phyloP scores from a whole-genome alignment of 2,888 invertebrate species.

The Andrena haemorrhoa region DNA sequence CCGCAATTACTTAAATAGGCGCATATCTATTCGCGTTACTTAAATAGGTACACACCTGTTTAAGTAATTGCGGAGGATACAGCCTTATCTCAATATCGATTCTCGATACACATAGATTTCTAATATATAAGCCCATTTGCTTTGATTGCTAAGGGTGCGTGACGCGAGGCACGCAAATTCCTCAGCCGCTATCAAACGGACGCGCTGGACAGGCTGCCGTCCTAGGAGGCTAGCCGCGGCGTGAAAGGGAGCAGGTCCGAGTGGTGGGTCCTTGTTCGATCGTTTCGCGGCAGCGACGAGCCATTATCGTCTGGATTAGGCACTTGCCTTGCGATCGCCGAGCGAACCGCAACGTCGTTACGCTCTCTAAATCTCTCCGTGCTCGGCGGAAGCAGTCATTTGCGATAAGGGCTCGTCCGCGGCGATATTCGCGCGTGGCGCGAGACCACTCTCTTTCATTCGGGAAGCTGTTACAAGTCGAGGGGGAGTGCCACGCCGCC shows the following conservation, averaged over 20 bases:
- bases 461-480: background rate
- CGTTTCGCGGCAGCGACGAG: constrained; percentile 12
- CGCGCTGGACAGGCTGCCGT: background rate
- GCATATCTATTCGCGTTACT: no score
- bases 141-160: no score
- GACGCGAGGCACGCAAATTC: background rate
- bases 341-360: constrained; percentile 77
- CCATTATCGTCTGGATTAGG: constrained; percentile 73
- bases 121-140: no score
- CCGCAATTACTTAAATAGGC: no score
- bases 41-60: no score
- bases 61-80: no score
- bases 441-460: constrained; percentile 25
- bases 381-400: constrained; percentile 83
- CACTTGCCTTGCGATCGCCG: constrained; percentile 72
- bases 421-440: constrained; percentile 62
- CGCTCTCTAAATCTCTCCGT: constrained; percentile 81
- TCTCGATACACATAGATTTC: no score
- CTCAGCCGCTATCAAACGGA: background rate
- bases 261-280: constrained; percentile 30
- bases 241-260: constrained; percentile 15
- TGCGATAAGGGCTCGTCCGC: constrained; percentile 82
- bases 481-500: constrained; percentile 14
- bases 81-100: no score
- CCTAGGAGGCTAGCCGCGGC: background rate